A percentile compares a stretch with the other conserved stretches of the same genome.
Evolutionary conservation across 2,888 invertebrate species (phyloP).

Genomic region (Allolobophora icterica): DNA sequence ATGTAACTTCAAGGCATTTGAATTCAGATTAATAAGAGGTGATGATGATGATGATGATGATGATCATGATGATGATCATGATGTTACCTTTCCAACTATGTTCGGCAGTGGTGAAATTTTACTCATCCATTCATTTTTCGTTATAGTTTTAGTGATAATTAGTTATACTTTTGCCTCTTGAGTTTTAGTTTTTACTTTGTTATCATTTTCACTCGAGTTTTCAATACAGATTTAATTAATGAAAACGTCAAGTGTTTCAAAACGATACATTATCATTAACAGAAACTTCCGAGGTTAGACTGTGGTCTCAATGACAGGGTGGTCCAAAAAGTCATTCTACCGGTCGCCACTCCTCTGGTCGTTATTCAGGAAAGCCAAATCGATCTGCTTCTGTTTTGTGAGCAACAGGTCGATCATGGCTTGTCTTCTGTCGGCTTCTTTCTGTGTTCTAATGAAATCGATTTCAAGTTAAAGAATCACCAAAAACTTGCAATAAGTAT

Average conservation of each 20-base stretch:
- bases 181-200: no score
- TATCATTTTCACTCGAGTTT: no score
- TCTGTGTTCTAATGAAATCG: slow-evolving; percentile 1
- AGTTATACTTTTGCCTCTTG: no score
- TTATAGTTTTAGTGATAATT: no score
- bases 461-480: neutral
- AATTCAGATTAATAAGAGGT: no score
- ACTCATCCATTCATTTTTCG: no score
- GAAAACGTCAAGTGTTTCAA: no score
- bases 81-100: neutral
- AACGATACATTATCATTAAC: no score
- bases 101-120: neutral
- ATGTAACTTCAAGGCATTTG: neutral
- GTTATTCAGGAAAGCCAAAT: neutral
- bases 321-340: neutral
- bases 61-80: neutral
- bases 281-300: no score
- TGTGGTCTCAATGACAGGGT: no score
- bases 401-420: slow-evolving; percentile 22
- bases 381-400: slow-evolving; percentile 8
- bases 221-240: no score
- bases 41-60: neutral
- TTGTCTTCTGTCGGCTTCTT: slow-evolving; percentile 25
- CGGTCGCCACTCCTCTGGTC: neutral
- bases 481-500: neutral